phyloP scores from a whole-genome alignment of 92 coral and sea anemone genomes.

The Phenganax marumi region DNA sequence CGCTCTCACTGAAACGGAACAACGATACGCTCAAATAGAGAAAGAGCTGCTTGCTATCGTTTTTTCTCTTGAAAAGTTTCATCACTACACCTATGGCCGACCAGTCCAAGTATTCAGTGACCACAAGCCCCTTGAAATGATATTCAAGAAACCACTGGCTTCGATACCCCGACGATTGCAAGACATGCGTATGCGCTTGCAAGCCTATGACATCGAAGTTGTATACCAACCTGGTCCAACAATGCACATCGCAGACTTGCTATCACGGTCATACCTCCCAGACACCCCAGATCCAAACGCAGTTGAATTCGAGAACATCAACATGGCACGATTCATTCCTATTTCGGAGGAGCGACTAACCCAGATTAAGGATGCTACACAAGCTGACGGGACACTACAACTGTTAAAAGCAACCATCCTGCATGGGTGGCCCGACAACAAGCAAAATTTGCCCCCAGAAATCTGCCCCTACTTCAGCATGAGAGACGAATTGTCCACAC shows the following conservation, averaged over 20 bases:
- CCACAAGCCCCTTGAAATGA: slow-evolving; percentile 43
- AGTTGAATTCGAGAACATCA: slow-evolving; percentile 28
- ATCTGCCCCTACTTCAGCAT: slow-evolving; percentile 37
- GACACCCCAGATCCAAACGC: slow-evolving; percentile 20
- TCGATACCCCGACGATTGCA: slow-evolving; percentile 26
- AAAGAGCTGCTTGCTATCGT: slow-evolving; percentile 44
- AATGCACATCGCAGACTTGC: too few relatives aligned
- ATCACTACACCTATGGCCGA: slow-evolving; percentile 39
- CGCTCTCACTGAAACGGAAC: slow-evolving; percentile 32
- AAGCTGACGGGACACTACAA: slow-evolving; percentile 26
- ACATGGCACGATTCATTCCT: slow-evolving; percentile 26
- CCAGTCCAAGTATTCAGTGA: slow-evolving; percentile 17
- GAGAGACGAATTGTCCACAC: slow-evolving; percentile 39
- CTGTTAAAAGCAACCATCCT: slow-evolving; percentile 42
- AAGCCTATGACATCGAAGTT: slow-evolving; percentile 12
- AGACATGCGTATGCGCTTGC: slow-evolving; percentile 24
- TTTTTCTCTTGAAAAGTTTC: slow-evolving; percentile 42
- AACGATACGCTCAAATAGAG: slow-evolving; percentile 44
- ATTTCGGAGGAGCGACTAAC: slow-evolving; percentile 27
- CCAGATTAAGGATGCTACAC: background rate
- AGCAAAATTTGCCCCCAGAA: slow-evolving; percentile 15
- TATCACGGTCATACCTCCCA: slow-evolving; percentile 33
- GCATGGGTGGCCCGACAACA: slow-evolving; percentile 38
- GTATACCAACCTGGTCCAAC: slow-evolving; percentile 22
- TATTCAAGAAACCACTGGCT: slow-evolving; percentile 27